Evolutionary conservation across 2,888 invertebrate species (phyloP).

Genomic region (Lepidonotus clava): DNA sequence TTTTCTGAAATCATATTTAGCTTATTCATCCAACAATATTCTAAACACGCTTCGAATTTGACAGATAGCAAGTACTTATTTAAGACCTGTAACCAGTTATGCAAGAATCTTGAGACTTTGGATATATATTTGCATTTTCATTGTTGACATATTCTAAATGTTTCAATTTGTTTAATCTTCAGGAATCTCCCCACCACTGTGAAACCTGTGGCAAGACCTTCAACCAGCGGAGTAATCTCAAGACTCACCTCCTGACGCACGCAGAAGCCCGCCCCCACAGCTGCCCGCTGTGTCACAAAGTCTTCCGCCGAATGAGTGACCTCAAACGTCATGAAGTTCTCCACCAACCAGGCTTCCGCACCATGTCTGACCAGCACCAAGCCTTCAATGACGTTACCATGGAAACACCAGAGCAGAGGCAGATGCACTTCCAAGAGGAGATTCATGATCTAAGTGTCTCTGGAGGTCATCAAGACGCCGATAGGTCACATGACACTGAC

Average conservation of each 20-base stretch:
- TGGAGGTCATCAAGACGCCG: background rate
- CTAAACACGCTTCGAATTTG: too few species aligned
- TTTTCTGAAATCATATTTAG: background rate
- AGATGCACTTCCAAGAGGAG: background rate
- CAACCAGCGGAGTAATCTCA: slow-evolving; percentile 95
- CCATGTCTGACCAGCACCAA: background rate
- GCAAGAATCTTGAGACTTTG: too few species aligned
- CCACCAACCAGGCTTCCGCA: background rate
- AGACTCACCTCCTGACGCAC: slow-evolving; percentile 91
- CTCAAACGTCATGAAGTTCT: slow-evolving; percentile 42
- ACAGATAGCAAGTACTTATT: too few species aligned
- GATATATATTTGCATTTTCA: background rate
- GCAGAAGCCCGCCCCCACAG: slow-evolving; percentile 75
- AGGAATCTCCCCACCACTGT: slow-evolving; percentile 96
- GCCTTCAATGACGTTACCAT: background rate
- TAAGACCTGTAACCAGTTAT: too few species aligned
- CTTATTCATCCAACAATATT: background rate
- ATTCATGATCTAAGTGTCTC: background rate
- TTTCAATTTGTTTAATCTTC: background rate
- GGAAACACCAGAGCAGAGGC: background rate
- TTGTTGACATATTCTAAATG: background rate
- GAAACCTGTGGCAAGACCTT: slow-evolving; percentile 94
- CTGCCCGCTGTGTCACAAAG: slow-evolving; percentile 49
- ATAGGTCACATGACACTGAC: slow-evolving; percentile 1
- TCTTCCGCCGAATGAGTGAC: slow-evolving; percentile 50